A percentile compares a stretch with the other conserved stretches of the same genome.
Conservation (phyloP, 2,888 invertebrate species). For the Rapana venosa region DNA sequence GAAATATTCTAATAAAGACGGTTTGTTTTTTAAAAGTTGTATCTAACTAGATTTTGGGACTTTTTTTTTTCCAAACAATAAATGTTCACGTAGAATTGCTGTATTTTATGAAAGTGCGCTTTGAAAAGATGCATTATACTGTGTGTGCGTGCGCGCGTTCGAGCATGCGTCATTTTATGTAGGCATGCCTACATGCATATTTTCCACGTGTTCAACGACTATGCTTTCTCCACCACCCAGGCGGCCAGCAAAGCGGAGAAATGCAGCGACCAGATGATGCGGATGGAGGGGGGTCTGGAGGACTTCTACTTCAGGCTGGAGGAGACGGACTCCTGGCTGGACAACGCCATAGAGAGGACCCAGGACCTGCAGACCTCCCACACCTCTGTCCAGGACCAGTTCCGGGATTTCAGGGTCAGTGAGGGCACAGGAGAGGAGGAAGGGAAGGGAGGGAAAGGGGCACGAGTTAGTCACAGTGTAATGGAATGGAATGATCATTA, state of each 20-base stretch:
- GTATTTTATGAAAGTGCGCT: too few relatives aligned
- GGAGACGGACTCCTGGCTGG: slow-evolving; percentile 73
- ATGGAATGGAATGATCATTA: too few relatives aligned
- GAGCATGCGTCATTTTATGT: too few relatives aligned
- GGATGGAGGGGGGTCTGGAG: slow-evolving; percentile 87
- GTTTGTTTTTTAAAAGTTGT: too few relatives aligned
- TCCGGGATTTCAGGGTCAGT: slow-evolving; percentile 63
- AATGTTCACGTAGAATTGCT: too few relatives aligned
- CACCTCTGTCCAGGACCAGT: slow-evolving; percentile 61
- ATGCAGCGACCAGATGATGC: slow-evolving; percentile 81
- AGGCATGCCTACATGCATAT: too few relatives aligned
- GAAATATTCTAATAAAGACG: too few relatives aligned
- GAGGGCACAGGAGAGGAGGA: neutral
- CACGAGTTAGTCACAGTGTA: neutral
- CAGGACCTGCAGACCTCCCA: slow-evolving; percentile 63
- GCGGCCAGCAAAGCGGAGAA: slow-evolving; percentile 65
- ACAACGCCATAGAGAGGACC: slow-evolving; percentile 67
- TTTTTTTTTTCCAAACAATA: too few relatives aligned
- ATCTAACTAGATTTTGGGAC: too few relatives aligned
- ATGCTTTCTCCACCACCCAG: slow-evolving; percentile 47
- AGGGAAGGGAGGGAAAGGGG: neutral
- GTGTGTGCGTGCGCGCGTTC: too few relatives aligned
- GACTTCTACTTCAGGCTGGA: slow-evolving; percentile 86
- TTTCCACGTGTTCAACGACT: too few relatives aligned
- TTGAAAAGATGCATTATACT: too few relatives aligned